Evolutionary conservation across 2,797 vertebrate genomes (phyloP), one percentile per base, ranked within the genome.

Genomic region (Euthynnus affinis): DNA sequence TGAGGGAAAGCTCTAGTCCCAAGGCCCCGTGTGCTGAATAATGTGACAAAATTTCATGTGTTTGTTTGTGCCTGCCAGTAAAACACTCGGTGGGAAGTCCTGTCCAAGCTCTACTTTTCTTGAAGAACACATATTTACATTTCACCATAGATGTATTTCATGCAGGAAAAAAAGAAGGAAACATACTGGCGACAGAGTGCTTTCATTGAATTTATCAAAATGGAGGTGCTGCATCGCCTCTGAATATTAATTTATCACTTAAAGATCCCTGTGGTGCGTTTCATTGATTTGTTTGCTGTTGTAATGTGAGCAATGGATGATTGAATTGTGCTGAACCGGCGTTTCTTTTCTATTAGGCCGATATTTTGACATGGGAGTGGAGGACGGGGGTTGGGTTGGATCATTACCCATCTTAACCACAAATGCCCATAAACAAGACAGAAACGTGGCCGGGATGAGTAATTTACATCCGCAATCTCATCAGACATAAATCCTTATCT

Each of bases 271-370:
- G 78, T 67, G 65, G 79, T 85, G 85, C 42, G 9, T 84, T 82
- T 78, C 78, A 93, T 91, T 85, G 88, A 91, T 92, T 89, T 88
- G 83, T 91, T 89, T 87, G 64, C 75, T 61, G 76, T 87, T 85
- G 75, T 78, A 53, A 81, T 74, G 78, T 80, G 74, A 90, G 81
- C 78, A 70, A 76, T 60, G 77, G 80, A 74, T 88, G 91, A 86
- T 60, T 79, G 86, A 89, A 91, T 88, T 82, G 74, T 89, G 91
- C 91, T 89, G 91, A 93, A 62, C 1, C 25, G 9, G 88, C 83
- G 0, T 74, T 89, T 89, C 74, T 77, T 70, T 83, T 80, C 85
- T 85, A 82, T 78, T 66, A 77, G 70, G 67, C 65, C 4, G 32
- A 81, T 88, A 86, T 87, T 89, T 85, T 88, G 70, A 92, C 76